A percentile compares a stretch with the other conserved stretches of the same genome.
These are phyloP conservation scores for Sitta carolinensis DNA, from an alignment of 2,797 vertebrate species.

Conservation along the genomic window DNA sequence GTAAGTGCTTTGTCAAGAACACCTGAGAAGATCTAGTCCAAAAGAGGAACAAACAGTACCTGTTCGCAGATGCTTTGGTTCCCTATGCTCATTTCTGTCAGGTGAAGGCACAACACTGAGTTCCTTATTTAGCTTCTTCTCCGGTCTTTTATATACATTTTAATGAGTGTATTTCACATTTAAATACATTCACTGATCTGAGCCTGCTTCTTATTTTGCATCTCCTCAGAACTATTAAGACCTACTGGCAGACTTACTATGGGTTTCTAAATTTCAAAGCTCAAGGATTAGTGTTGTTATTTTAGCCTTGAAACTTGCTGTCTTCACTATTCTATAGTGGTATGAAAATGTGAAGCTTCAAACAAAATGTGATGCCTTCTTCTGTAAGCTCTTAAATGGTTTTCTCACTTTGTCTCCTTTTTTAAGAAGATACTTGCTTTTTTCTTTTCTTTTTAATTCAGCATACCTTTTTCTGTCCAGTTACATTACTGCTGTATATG, in stretches of 20 bases:
- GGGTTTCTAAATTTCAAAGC: slow-evolving; percentile 5
- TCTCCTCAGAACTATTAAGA: background rate
- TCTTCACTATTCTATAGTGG: background rate
- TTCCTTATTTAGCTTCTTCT: background rate
- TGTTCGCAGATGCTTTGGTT: background rate
- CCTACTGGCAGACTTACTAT: background rate
- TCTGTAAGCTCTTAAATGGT: background rate
- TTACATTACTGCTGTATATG: background rate
- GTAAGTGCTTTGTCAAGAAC: background rate
- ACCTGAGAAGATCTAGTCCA: background rate
- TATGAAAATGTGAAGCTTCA: background rate
- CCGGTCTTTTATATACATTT: background rate
- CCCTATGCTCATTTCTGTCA: background rate
- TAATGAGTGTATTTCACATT: background rate
- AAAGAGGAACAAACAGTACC: background rate
- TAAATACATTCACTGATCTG: background rate
- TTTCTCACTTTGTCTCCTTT: background rate
- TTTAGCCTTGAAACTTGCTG: background rate
- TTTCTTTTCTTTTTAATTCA: background rate
- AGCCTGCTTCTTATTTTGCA: background rate
- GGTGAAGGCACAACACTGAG: background rate
- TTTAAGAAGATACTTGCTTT: background rate
- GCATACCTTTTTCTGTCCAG: background rate
- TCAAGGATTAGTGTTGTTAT: background rate
- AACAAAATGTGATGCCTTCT: background rate